These are phyloP conservation scores for Pterocles orientalis DNA, from an alignment of 2,113 vertebrate genomes.

Conservation along the genomic window DNA sequence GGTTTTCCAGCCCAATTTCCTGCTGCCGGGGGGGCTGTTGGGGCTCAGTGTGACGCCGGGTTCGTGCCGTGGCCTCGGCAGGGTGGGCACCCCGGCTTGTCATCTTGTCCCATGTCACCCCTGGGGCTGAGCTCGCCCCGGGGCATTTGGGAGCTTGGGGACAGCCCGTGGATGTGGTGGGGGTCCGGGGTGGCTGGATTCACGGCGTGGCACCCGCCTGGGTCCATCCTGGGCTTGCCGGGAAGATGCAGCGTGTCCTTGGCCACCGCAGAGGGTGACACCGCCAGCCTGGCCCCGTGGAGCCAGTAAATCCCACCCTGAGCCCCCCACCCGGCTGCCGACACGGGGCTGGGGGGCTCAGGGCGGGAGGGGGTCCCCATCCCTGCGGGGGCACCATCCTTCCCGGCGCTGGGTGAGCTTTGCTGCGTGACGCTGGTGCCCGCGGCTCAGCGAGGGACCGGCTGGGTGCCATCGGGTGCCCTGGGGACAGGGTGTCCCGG, in stretches of 20 bases:
- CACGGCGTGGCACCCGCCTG: too few relatives aligned
- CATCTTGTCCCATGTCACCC: too few relatives aligned
- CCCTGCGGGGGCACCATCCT: accelerated
- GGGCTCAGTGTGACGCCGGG: too few relatives aligned
- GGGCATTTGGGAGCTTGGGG: too few relatives aligned
- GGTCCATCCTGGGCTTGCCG: background rate
- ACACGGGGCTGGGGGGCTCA: accelerated
- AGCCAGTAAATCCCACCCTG: background rate
- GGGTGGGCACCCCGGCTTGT: too few relatives aligned
- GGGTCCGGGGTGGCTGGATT: too few relatives aligned
- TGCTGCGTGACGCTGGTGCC: background rate
- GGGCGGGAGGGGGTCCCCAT: background rate
- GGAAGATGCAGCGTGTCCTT: background rate
- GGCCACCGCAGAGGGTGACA: accelerated
- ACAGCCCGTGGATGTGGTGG: too few relatives aligned
- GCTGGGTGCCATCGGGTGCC: background rate
- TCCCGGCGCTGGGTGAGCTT: background rate
- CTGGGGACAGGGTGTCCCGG: background rate
- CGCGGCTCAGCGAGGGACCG: background rate
- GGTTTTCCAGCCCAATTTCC: too few relatives aligned
- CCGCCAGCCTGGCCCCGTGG: background rate
- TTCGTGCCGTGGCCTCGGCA: too few relatives aligned
- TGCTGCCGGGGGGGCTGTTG: too few relatives aligned
- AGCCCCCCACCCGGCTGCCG: accelerated
- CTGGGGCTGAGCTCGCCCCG: too few relatives aligned